Base-by-base conservation (phyloP, 1,140 invertebrate genomes). In the Aphidius ervi region DNA sequence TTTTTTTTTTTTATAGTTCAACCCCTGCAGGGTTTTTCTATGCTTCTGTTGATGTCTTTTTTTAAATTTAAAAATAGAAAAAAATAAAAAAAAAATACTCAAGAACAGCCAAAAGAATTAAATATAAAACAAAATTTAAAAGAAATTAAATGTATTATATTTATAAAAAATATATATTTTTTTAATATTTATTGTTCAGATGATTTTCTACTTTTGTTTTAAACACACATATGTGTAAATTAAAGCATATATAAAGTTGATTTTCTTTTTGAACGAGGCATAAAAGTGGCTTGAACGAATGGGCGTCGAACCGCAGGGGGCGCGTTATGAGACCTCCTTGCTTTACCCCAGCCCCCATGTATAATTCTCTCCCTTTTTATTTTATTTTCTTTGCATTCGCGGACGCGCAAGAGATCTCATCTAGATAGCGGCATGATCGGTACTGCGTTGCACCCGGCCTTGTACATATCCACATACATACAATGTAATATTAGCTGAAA, bases 391-490 rank as follows among this genome's bases (percentile, higher is more conserved):
- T 56, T 56, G 10, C 20, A 16, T 46, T 8, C 39, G 9, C 43
- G 16, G 16, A 71, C 71, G 74, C 74, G 73, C 71, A 31, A 31
- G 68, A 78, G 76, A 78, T 78, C 74, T 78, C 74, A 77, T 77
- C 74, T 75, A 77, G 75, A 78, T 78, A 78, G 68, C 23, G 23
- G 23, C 23, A 31, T 31, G 23, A 31, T 31, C 23, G 23, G 23
- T 67, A 69, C 69, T 71, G 56, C 56, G 67, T 70, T 69, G 64
- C 65, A 65, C 62, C 64, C 60, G 66, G 66, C 63, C 59, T 46
- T 64, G 65, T 65, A 65, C 69, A 67, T 72, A 16, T 16, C 16
- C 16, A 16, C 16, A 16, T 16, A 16, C 16, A 16, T 16, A 69
- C 71, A 67, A 68, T 66, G 68, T 66, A 68, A 67, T 70, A 72